phyloP scores from a whole-genome alignment of 1,140 invertebrate genomes.

The Popillia japonica region DNA sequence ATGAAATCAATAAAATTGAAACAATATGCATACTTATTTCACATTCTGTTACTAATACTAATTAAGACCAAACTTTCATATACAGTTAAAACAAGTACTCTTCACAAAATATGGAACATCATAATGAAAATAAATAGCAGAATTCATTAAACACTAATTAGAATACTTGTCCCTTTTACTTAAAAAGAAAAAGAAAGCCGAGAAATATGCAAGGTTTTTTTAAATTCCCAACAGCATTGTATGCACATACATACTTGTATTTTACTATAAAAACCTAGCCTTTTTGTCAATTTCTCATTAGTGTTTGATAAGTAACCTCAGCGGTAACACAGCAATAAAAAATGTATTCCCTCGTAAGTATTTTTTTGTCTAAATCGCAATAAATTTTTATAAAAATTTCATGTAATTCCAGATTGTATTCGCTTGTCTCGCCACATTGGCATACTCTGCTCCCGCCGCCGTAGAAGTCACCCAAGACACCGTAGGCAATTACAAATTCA shows the following conservation, averaged over 20 bases:
- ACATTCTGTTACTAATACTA: too few relatives aligned
- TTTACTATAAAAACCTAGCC: constrained; percentile 1
- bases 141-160: too few relatives aligned
- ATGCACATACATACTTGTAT: too few relatives aligned
- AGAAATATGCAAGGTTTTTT: neutral
- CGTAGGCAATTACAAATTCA: constrained; percentile 47
- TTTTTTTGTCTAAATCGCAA: neutral
- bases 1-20: too few relatives aligned
- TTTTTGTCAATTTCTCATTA: neutral
- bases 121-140: too few relatives aligned
- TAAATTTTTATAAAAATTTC: neutral
- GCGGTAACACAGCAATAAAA: neutral
- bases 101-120: too few relatives aligned
- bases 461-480: constrained; percentile 46
- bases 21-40: too few relatives aligned
- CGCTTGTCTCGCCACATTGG: neutral
- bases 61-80: too few relatives aligned
- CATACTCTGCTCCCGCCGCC: neutral
- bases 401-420: neutral
- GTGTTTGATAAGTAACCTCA: neutral
- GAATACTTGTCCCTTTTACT: too few relatives aligned
- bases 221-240: neutral
- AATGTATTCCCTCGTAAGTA: constrained; percentile 17
- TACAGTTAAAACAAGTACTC: too few relatives aligned
- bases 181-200: too few relatives aligned